Conservation (phyloP, 2,888 invertebrate genomes). For the Diarsia mendica region DNA sequence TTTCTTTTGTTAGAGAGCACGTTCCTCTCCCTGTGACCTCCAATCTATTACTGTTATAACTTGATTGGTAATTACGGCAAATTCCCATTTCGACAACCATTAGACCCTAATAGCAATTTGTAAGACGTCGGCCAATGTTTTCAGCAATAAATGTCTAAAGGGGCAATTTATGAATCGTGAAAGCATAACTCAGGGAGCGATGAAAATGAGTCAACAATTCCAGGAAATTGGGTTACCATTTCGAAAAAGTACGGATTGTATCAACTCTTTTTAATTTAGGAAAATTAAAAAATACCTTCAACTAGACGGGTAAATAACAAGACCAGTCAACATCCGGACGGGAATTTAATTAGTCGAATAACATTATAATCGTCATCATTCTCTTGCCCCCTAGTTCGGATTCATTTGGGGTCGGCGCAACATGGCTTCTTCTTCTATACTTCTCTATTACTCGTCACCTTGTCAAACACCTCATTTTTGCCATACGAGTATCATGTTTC, state of each 20-base stretch:
- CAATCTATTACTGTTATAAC: constrained; percentile 1
- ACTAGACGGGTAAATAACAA: too few species aligned
- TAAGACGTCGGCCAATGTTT: constrained; percentile 29
- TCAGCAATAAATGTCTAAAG: constrained; percentile 35
- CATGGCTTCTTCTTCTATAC: neutral
- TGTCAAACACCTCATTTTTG: neutral
- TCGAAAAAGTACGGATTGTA: neutral
- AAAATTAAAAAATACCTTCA: too few species aligned
- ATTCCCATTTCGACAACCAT: constrained; percentile 29
- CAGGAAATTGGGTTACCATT: neutral
- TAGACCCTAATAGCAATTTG: constrained; percentile 29
- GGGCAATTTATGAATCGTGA: constrained; percentile 30
- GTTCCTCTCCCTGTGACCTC: neutral
- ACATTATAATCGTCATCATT: neutral
- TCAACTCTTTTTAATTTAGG: too few species aligned
- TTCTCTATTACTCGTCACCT: neutral
- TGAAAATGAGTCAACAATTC: constrained; percentile 35
- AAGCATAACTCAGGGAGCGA: constrained; percentile 13
- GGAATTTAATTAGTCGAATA: neutral
- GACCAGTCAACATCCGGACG: neutral
- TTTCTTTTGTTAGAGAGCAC: neutral
- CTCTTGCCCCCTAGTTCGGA: neutral
- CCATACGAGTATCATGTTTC: neutral
- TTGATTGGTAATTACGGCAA: constrained; percentile 39
- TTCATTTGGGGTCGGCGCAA: neutral